Base-by-base conservation (phyloP, 2,888 invertebrate species). In the Caenorhabditis becei region DNA sequence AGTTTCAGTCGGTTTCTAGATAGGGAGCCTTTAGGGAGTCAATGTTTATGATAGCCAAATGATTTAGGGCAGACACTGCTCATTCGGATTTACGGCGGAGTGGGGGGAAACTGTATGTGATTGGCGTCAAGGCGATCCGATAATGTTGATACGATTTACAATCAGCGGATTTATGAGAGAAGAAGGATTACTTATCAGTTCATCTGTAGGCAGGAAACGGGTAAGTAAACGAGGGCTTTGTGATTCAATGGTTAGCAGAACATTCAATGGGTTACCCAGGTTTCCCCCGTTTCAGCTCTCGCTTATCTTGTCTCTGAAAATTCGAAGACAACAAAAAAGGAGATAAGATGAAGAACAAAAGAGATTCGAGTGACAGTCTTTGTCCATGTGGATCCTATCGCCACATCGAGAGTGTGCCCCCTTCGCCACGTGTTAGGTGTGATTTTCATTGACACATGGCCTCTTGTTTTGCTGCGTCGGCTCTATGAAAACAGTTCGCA, bases 81-180 rank as follows among this genome's bases (percentile, higher is more conserved):
- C 41, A 41, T 14, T 41, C 14, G 10, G 8, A 16, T 41, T 41
- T 41, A 41, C 41, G 41, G 14, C 41, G 14, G 41, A 14, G 8
- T 41, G 10, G 16, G 41, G 10, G 41, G 10, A 41, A 16, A 16
- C 16, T 5, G 41, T 41, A 14, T 5, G 5, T 41, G 41, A 28
- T 54, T 26, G 54, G 28, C 54, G 54, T 14, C n/a, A 54, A 54
- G 54, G 54, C 54, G 54, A 54, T 26, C 54, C 23, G 54, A 24
- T 54, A 26, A 54, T 28, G n/a, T 28, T 14, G 28, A 54, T 24
- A 54, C 16, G n/a, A 28, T 54, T 54, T 54, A 54, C 54, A 54
- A 54, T 54, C 54, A 54, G 16, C 14, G 23, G 54, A 54, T 54
- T 54, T 54, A 54, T 54, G 54, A 28, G 14, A 10, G 10, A 41